Percentiles rank a stretch among this genome's conserved stretches.
Evolutionary conservation across 2,797 vertebrate genomes (phyloP).

Genomic region (Naso thynnoides): DNA sequence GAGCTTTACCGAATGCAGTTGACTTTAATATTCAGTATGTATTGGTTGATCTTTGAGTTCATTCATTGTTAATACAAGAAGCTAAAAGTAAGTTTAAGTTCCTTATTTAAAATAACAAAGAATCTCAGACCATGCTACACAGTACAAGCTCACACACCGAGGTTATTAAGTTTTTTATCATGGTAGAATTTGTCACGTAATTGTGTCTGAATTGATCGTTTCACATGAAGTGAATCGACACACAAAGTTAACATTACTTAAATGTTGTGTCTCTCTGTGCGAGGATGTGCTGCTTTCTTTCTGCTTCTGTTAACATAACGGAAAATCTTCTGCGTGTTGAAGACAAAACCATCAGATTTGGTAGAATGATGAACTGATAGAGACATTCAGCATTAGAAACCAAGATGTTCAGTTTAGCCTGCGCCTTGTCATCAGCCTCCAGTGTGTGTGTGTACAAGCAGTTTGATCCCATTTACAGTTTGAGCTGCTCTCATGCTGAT

Average conservation of each 20-base stretch:
- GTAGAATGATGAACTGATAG: background rate
- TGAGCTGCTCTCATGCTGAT: conserved; percentile 40
- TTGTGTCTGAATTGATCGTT: background rate
- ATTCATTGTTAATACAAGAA: no score
- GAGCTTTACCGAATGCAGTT: no score
- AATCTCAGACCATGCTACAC: no score
- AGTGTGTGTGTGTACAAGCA: background rate
- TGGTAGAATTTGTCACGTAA: background rate
- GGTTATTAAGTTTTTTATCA: background rate
- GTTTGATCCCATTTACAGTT: conserved; percentile 6
- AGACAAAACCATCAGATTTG: background rate
- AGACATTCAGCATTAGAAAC: background rate
- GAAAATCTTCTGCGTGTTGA: background rate
- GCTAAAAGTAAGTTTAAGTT: background rate
- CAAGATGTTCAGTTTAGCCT: background rate
- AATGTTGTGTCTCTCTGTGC: background rate
- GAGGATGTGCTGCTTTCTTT: background rate
- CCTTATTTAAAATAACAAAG: background rate
- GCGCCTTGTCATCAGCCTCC: background rate
- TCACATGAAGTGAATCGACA: background rate
- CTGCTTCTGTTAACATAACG: background rate
- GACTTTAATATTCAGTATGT: no score
- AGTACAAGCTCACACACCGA: background rate
- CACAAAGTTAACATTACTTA: background rate
- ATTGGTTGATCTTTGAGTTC: no score